phyloP scores from a whole-genome alignment of 1,140 invertebrate genomes.

The Scaptomyza hsui region DNA sequence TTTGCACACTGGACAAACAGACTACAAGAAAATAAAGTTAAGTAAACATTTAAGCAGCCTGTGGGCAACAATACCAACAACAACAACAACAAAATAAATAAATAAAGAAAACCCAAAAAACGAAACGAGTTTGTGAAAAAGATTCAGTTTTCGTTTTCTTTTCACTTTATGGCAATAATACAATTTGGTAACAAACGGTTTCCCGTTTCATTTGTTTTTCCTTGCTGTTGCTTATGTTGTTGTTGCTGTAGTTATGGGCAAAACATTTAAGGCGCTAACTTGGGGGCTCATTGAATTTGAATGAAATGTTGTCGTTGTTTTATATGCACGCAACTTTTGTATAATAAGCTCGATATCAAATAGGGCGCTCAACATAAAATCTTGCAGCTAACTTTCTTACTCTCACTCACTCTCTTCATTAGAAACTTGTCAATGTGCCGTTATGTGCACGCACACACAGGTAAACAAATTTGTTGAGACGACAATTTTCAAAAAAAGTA shows the following conservation, averaged over 20 bases:
- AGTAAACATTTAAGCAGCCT: slow-evolving; percentile 61
- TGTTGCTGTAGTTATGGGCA: slow-evolving; percentile 13
- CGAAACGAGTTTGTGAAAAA: slow-evolving; percentile 40
- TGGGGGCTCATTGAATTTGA: slow-evolving; percentile 25
- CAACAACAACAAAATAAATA: slow-evolving; percentile 10
- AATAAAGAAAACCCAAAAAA: slow-evolving; percentile 15
- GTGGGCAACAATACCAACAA: slow-evolving; percentile 43
- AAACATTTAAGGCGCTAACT: slow-evolving; percentile 43
- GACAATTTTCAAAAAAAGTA: slow-evolving; percentile 32
- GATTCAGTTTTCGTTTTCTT: slow-evolving; percentile 37
- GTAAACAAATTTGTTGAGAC: slow-evolving; percentile 74
- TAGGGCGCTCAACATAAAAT: background rate
- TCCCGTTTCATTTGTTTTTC: slow-evolving; percentile 27
- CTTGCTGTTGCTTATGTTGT: slow-evolving; percentile 10
- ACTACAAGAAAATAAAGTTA: slow-evolving; percentile 55
- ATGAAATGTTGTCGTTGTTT: slow-evolving; percentile 49
- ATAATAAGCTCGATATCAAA: slow-evolving; percentile 62
- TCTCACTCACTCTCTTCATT: background rate
- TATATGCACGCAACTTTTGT: slow-evolving; percentile 51
- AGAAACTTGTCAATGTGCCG: slow-evolving; percentile 43
- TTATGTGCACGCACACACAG: slow-evolving; percentile 55
- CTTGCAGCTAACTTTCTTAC: background rate
- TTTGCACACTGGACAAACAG: slow-evolving; percentile 43
- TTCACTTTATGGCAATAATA: slow-evolving; percentile 58
- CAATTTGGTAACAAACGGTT: slow-evolving; percentile 66